Evolutionary conservation across 1,140 invertebrate genomes (phyloP).

Genomic region (Hermatobates lingyangjiaoensis): DNA sequence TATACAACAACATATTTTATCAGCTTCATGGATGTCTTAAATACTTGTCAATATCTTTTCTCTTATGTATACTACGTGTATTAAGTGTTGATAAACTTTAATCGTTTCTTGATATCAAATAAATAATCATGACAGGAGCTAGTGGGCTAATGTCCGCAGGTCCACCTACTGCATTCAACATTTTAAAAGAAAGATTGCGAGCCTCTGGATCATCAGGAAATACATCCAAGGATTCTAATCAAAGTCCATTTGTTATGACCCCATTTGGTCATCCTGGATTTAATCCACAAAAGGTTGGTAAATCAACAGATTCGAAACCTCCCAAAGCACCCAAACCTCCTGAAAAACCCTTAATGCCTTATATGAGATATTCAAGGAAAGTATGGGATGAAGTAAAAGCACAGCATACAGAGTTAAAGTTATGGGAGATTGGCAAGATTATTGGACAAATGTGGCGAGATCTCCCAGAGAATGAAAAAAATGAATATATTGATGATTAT

Average conservation of each 20-base stretch:
- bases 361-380: conserved; percentile 93
- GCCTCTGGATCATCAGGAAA: conserved; percentile 25
- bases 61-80: too few relatives aligned
- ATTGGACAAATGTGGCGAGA: conserved; percentile 98
- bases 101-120: too few relatives aligned
- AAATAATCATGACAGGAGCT: conserved; percentile 1
- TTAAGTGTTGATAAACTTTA: too few relatives aligned
- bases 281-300: conserved; percentile 81
- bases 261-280: conserved; percentile 83
- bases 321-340: conserved; percentile 90
- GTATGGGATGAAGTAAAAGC: conserved; percentile 92
- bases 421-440: conserved; percentile 98
- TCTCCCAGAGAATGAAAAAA: conserved; percentile 77
- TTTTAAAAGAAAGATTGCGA: conserved; percentile 43
- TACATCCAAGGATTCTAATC: conserved; percentile 41
- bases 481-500: conserved; percentile 90
- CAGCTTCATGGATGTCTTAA: too few relatives aligned
- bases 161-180: conserved; percentile 52
- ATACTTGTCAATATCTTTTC: too few relatives aligned
- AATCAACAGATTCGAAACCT: conserved; percentile 48
- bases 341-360: conserved; percentile 94
- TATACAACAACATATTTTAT: too few relatives aligned
- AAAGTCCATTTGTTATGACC: conserved; percentile 69
- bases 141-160: conserved; percentile 34
- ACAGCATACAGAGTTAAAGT: conserved; percentile 80